phyloP scores from a whole-genome alignment of 1,140 invertebrate genomes.

The Drosophila albomicans region DNA sequence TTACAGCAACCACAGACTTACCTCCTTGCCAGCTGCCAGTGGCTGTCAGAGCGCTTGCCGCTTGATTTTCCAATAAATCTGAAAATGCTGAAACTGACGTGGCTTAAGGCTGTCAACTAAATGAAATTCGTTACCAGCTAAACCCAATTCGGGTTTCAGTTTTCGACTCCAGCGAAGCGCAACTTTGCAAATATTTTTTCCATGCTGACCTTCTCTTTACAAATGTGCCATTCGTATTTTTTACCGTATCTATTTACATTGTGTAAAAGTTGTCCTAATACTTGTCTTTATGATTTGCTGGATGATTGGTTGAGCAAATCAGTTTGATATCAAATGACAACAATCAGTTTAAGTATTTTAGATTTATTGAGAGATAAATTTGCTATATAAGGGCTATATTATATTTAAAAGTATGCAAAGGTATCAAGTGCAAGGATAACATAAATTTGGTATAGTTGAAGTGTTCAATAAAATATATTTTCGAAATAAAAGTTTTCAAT shows the following conservation, averaged over 20 bases:
- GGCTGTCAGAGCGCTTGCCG: conserved; percentile 16
- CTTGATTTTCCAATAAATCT: conserved; percentile 64
- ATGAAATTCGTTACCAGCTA: conserved; percentile 32
- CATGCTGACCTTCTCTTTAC: conserved; percentile 2
- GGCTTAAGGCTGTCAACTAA: conserved; percentile 43
- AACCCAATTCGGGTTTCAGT: conserved; percentile 10
- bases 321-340: too few species aligned
- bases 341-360: too few species aligned
- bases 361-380: too few species aligned
- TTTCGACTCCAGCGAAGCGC: neutral
- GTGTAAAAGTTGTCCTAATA: neutral
- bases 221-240: neutral
- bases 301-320: too few species aligned
- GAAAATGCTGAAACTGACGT: conserved; percentile 40
- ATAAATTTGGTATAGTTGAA: too few species aligned
- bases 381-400: too few species aligned
- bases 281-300: too few species aligned
- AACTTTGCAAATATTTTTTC: conserved; percentile 12
- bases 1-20: conserved; percentile 43
- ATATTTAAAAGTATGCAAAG: too few species aligned
- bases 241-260: neutral
- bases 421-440: too few species aligned
- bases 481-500: too few species aligned
- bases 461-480: too few species aligned
- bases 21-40: conserved; percentile 4